phyloP scores from a whole-genome alignment of 2,797 vertebrate genomes.

The Gorsachius magnificus region DNA sequence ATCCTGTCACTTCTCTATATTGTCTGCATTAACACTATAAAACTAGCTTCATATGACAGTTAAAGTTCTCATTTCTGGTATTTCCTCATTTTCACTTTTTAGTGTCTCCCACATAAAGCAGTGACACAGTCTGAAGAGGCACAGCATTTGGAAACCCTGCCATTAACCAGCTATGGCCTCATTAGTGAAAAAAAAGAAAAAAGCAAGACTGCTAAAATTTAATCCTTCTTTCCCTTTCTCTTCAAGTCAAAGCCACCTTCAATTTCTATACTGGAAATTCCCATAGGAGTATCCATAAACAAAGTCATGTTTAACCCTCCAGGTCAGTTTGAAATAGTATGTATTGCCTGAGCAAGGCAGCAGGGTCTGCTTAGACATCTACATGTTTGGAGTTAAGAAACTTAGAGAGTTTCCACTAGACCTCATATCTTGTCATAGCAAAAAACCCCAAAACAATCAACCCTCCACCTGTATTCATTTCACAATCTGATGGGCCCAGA shows the following conservation, averaged over 20 bases:
- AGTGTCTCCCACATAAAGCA: background rate
- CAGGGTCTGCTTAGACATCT: background rate
- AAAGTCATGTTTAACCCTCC: background rate
- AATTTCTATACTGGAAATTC: background rate
- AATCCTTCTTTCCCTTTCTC: background rate
- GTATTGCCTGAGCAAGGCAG: background rate
- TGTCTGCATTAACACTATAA: background rate
- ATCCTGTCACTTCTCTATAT: background rate
- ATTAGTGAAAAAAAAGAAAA: background rate
- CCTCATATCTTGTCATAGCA: background rate
- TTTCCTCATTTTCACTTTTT: conserved; percentile 1
- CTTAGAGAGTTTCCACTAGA: background rate
- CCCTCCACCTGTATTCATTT: background rate
- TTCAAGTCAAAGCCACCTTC: background rate
- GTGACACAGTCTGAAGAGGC: background rate
- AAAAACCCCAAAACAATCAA: background rate
- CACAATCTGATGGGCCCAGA: background rate
- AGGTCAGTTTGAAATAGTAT: background rate
- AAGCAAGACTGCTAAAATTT: background rate
- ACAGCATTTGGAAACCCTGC: background rate
- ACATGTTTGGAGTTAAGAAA: background rate
- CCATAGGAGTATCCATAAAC: background rate
- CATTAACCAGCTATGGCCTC: background rate
- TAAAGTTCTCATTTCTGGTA: background rate
- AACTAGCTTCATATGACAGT: background rate